phyloP scores from a whole-genome alignment of 1,140 invertebrate genomes.

The Diabrotica undecimpunctata region DNA sequence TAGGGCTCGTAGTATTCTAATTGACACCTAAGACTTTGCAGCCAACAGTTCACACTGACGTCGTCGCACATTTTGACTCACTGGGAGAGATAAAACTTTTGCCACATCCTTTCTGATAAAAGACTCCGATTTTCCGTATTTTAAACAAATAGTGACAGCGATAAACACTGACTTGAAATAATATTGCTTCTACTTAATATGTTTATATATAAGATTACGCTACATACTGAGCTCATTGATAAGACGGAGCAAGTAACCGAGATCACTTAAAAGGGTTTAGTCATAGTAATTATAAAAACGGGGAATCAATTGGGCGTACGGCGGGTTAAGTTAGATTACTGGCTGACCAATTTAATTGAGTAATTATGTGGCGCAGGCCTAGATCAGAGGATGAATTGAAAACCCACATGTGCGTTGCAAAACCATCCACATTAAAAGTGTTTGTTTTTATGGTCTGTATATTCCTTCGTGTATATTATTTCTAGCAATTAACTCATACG shows the following conservation, averaged over 20 bases:
- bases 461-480: not conserved
- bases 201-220: conserved; percentile 4
- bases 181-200: conserved; percentile 6
- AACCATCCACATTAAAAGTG: conserved; percentile 1
- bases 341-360: conserved; percentile 12
- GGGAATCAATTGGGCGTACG: conserved; percentile 17
- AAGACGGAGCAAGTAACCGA: conserved; percentile 4
- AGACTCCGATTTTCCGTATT: conserved; percentile 8
- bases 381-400: conserved; percentile 10
- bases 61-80: conserved; percentile 19
- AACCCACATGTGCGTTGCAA: conserved; percentile 10
- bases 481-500: not conserved
- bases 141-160: not conserved
- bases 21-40: conserved; percentile 23
- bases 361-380: conserved; percentile 13
- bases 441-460: conserved; percentile 13
- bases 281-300: conserved; percentile 4
- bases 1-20: conserved; percentile 29
- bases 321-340: not conserved
- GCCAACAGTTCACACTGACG: conserved; percentile 28
- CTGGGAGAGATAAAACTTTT: conserved; percentile 10
- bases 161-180: conserved; percentile 7
- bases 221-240: conserved; percentile 14
- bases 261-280: conserved; percentile 12
- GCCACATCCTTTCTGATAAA: conserved; percentile 19